Evolutionary conservation across 2,113 vertebrate genomes (phyloP), one percentile per base, ranked within the genome.

Genomic region (Plecturocebus donacophilus): DNA sequence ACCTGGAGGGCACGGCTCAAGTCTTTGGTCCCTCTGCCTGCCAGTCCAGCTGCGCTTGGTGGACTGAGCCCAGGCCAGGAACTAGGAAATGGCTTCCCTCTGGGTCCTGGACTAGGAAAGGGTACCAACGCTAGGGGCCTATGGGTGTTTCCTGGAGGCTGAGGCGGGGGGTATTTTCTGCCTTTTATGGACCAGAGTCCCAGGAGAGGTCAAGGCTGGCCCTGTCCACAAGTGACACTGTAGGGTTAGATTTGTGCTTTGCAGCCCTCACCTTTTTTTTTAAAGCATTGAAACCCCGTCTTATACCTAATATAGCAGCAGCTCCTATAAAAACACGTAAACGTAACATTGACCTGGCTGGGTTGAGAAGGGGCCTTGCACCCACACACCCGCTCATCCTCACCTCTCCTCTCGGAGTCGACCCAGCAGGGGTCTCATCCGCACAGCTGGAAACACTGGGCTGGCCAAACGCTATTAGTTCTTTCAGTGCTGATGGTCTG

Each of bases 381-480:
- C 10, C 13, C 30, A 17, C 0, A 6, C 3, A 7, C 45, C 25
- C 0, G 6, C n/a, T 35, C 13, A 42, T 45, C 32, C n/a, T 47
- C 5, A 25, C 19, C 42, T 17, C 54, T 1, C 6, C n/a, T 49
- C 23, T 9, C 3, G 6, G 35, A 17, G 2, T 8, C 8, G 6
- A 13, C 47, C 30, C 38, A 6, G 14, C 21, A 12, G n/a, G 16
- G 38, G 25, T 49, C 38, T 73, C 16, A 80, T 42, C 20, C 1
- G 2, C 45, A 76, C 3, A 75, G n/a, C 2, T 54, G 25, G 45
- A 87, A 86, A 52, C 54, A 40, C 21, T 27, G 56, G 32, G 68
- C 12, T 68, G 13, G 19, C 23, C 27, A 42, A 13, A 0, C 38
- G 38, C 16, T 32, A 19, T 9, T 1, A 20, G 27, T 49, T 38